phyloP scores from a whole-genome alignment of 1,140 invertebrate species.

The Drosophila rhopaloa region DNA sequence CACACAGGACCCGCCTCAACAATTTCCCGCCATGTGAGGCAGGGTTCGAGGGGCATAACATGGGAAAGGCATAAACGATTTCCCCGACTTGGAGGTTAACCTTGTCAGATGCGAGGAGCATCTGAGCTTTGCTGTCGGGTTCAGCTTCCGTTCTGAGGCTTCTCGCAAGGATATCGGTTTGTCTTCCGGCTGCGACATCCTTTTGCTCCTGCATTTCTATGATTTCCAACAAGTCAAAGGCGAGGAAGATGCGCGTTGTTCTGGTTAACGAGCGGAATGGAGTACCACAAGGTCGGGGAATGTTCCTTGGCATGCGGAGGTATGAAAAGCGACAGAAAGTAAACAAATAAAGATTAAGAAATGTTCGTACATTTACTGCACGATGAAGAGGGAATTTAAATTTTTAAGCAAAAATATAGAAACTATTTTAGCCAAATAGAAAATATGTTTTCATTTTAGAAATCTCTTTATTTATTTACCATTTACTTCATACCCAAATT shows the following conservation, averaged over 20 bases:
- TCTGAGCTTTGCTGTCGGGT: constrained; percentile 30
- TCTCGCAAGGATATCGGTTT: constrained; percentile 71
- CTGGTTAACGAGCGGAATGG: constrained; percentile 43
- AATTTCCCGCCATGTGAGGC: constrained; percentile 35
- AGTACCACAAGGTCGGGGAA: constrained; percentile 10
- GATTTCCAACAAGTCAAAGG: constrained; percentile 15
- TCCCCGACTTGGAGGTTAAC: constrained; percentile 54
- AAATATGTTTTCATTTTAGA: not conserved
- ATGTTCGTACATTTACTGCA: not conserved
- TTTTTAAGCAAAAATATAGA: not conserved
- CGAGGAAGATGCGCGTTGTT: constrained; percentile 5
- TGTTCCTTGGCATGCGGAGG: constrained; percentile 13
- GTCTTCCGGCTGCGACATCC: constrained; percentile 66
- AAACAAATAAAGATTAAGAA: not conserved
- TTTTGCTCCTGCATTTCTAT: constrained; percentile 56
- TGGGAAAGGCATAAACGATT: constrained; percentile 61
- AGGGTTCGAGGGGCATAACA: not conserved
- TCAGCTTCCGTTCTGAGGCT: constrained; percentile 51
- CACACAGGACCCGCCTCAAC: constrained; percentile 47
- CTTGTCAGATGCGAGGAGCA: constrained; percentile 50
- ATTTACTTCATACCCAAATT: not conserved
- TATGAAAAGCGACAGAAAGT: not conserved
- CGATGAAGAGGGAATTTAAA: not conserved
- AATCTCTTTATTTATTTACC: not conserved
- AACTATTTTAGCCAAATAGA: no score